phyloP scores from a whole-genome alignment of 2,888 invertebrate species.

The Perizoma flavofasciatum region DNA sequence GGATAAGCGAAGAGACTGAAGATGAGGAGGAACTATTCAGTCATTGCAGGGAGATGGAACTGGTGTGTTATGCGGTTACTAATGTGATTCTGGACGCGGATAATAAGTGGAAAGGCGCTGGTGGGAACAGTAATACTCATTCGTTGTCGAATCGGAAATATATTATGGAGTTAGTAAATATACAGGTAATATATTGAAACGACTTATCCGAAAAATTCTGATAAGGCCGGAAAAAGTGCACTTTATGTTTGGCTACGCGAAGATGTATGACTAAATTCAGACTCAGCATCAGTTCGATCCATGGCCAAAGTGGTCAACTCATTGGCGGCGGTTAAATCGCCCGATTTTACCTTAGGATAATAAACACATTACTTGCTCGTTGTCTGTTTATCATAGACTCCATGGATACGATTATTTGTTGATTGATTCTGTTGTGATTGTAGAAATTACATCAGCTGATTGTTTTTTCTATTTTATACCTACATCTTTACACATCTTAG shows the following conservation, averaged over 20 bases:
- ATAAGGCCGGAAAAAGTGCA: too few relatives aligned
- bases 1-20: slow-evolving; percentile 81
- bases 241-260: too few relatives aligned
- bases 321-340: too few relatives aligned
- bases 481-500: too few relatives aligned
- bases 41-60: slow-evolving; percentile 79
- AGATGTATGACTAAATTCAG: too few relatives aligned
- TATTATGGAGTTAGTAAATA: slow-evolving; percentile 78
- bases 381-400: neutral
- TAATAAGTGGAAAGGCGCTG: slow-evolving; percentile 74
- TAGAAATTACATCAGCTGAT: slow-evolving; percentile 12
- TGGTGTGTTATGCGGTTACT: slow-evolving; percentile 73
- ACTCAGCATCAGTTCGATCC: too few relatives aligned
- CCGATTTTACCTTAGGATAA: too few relatives aligned
- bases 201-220: too few relatives aligned
- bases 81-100: slow-evolving; percentile 75
- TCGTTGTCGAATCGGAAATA: slow-evolving; percentile 72
- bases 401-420: slow-evolving; percentile 15
- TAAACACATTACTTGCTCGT: too few relatives aligned
- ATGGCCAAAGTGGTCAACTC: too few relatives aligned
- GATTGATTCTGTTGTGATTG: slow-evolving; percentile 20
- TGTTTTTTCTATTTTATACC: neutral
- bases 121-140: slow-evolving; percentile 52
- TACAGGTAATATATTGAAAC: slow-evolving; percentile 63
- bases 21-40: slow-evolving; percentile 78